Conservation (phyloP, 1,140 invertebrate genomes). For the Coenobita brevimanus region DNA sequence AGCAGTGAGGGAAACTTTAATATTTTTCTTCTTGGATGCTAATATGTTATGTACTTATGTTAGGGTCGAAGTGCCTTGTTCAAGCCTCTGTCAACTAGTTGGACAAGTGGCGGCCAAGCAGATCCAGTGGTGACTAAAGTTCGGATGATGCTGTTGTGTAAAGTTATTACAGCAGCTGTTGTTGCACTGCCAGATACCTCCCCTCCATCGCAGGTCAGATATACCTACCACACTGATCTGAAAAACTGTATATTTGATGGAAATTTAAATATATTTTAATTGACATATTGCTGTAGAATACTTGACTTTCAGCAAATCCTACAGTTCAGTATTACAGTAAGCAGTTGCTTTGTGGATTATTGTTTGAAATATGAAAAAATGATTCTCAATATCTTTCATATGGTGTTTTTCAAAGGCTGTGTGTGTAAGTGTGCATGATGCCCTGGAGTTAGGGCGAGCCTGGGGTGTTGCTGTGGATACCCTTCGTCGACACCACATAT, state of each 20-base stretch:
- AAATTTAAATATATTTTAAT: too few species aligned
- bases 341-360: too few species aligned
- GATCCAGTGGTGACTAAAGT: constrained; percentile 30
- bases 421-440: constrained; percentile 73
- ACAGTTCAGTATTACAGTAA: too few species aligned
- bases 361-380: too few species aligned
- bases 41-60: not conserved
- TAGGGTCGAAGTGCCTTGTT: constrained; percentile 52
- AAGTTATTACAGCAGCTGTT: constrained; percentile 34
- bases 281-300: too few species aligned
- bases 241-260: too few species aligned
- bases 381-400: too few species aligned
- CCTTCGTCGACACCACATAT: constrained; percentile 74
- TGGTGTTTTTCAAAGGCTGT: too few species aligned
- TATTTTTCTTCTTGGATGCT: not conserved
- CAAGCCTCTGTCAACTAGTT: constrained; percentile 41
- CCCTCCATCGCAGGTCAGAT: constrained; percentile 17
- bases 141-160: constrained; percentile 38
- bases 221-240: too few species aligned
- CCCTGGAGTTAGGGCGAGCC: constrained; percentile 72
- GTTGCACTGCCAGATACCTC: constrained; percentile 32
- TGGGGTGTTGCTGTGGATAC: constrained; percentile 74
- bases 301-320: too few species aligned
- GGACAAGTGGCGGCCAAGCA: constrained; percentile 32
- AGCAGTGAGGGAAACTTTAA: not conserved